Conservation (phyloP, 2,797 vertebrate species). For the Selene dorsalis region DNA sequence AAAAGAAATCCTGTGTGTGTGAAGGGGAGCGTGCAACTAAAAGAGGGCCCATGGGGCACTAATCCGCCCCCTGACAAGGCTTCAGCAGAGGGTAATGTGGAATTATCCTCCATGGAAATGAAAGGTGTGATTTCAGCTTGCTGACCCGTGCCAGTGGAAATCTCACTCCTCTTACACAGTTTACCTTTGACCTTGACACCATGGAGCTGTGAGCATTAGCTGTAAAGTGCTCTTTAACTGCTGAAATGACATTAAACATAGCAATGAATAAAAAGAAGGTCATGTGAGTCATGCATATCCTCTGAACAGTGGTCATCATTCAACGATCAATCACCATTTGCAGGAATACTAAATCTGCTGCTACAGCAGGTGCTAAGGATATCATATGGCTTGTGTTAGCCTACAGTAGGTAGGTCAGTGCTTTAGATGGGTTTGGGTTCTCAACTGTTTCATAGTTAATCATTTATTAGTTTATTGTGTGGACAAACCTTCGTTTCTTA, state of each 20-base stretch:
- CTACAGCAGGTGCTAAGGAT: not conserved
- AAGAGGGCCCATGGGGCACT: slow-evolving; percentile 31
- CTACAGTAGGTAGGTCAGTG: too few species aligned
- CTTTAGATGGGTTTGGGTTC: too few species aligned
- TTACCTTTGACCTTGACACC: slow-evolving; percentile 37
- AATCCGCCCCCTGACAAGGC: slow-evolving; percentile 49
- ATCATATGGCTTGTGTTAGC: not conserved
- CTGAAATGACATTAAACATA: not conserved
- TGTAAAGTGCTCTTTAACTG: slow-evolving; percentile 19
- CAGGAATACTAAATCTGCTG: not conserved
- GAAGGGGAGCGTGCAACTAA: not conserved
- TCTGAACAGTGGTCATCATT: not conserved
- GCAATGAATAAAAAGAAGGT: not conserved
- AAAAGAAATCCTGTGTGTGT: not conserved
- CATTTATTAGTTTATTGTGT: too few species aligned
- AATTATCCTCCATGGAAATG: slow-evolving; percentile 54
- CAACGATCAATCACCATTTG: not conserved
- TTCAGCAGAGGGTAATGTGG: slow-evolving; percentile 36
- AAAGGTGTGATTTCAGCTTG: slow-evolving; percentile 32
- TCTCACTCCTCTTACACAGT: slow-evolving; percentile 2
- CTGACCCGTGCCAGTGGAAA: not conserved
- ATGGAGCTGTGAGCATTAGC: not conserved
- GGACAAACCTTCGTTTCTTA: too few species aligned
- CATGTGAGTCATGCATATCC: not conserved
- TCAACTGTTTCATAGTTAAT: too few species aligned